Evolutionary conservation across 2,113 vertebrate species (phyloP).

Genomic region (Bos indicus): DNA sequence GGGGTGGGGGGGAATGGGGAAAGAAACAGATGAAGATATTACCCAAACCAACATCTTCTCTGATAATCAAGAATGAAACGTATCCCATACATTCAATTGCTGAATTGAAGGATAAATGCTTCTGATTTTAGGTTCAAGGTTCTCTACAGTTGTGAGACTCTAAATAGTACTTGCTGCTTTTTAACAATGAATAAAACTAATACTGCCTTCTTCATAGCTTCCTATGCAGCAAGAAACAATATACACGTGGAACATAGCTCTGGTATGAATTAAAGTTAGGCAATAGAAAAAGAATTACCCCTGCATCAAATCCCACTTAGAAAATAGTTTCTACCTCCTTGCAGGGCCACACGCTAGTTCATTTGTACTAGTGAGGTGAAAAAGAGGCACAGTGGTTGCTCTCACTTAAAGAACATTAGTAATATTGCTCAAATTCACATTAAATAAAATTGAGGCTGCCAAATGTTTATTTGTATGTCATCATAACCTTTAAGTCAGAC

Average conservation of each 20-base stretch:
- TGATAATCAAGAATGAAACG: background rate
- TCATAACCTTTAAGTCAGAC: background rate
- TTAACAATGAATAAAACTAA: background rate
- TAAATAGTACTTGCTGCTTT: background rate
- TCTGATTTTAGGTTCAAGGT: background rate
- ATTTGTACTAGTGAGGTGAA: background rate
- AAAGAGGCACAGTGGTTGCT: background rate
- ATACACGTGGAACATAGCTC: background rate
- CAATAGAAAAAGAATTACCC: background rate
- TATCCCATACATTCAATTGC: background rate
- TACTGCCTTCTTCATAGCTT: background rate
- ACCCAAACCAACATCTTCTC: background rate
- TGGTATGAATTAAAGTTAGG: background rate
- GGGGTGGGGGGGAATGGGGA: fast-evolving
- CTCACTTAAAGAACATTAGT: background rate
- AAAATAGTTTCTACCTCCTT: background rate
- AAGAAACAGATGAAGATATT: background rate
- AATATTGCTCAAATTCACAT: background rate
- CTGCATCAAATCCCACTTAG: background rate
- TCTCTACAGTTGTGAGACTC: background rate
- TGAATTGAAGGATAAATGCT: background rate
- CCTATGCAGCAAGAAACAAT: background rate
- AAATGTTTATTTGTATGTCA: background rate
- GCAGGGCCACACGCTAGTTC: background rate
- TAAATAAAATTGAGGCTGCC: background rate